Evolutionary conservation across 2,797 vertebrate species (phyloP).

Genomic region (Gymnocypris eckloni): DNA sequence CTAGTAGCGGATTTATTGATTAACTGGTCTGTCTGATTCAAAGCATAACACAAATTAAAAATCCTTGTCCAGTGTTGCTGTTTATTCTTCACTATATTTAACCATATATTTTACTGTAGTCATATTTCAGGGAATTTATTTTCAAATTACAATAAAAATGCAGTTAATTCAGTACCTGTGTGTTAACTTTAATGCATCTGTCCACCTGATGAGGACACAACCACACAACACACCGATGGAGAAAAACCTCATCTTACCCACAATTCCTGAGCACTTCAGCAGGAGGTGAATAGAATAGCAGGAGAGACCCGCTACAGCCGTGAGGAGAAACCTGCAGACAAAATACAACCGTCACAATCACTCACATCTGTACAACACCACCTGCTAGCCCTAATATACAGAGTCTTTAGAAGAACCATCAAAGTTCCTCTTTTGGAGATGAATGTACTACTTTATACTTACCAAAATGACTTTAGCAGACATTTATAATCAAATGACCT

Average conservation of each 20-base stretch:
- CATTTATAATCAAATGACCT: background rate
- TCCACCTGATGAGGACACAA: no score
- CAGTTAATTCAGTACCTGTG: background rate
- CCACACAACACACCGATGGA: background rate
- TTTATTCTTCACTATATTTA: background rate
- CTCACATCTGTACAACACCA: background rate
- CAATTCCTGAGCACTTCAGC: conserved; percentile 93
- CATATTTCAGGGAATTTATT: background rate
- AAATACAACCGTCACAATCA: conserved; percentile 11
- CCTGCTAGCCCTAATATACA: background rate
- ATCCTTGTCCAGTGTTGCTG: background rate
- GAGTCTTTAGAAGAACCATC: background rate
- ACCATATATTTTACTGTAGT: background rate
- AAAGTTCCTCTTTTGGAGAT: background rate
- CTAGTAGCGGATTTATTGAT: background rate
- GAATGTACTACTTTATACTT: background rate
- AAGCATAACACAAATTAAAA: background rate
- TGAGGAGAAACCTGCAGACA: conserved; percentile 88
- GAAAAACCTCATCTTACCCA: conserved; percentile 82
- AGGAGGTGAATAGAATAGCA: conserved; percentile 96
- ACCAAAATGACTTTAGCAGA: background rate
- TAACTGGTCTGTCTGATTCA: background rate
- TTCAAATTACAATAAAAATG: background rate
- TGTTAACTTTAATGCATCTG: background rate
- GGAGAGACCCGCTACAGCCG: conserved; percentile 88